Conservation (phyloP, 2,113 vertebrate genomes). For the Caranx ignobilis region DNA sequence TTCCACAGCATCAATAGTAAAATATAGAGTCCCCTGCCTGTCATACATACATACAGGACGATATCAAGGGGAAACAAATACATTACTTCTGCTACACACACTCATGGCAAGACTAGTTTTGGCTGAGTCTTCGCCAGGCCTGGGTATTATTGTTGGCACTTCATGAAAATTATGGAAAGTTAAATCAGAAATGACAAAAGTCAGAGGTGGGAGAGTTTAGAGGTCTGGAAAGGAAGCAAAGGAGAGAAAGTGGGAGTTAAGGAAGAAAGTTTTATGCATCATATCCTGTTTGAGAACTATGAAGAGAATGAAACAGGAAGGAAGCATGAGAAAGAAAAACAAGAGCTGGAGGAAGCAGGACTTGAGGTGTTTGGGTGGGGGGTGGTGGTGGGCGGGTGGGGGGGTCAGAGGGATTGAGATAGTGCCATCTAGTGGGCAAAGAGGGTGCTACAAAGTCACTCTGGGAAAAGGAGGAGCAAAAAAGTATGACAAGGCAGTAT, state of each 20-base stretch:
- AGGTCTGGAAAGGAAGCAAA: conserved; percentile 61
- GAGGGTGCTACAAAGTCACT: conserved; percentile 48
- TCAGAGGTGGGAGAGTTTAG: conserved; percentile 38
- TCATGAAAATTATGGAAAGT: conserved; percentile 18
- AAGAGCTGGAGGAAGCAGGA: conserved; percentile 23
- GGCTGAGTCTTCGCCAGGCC: conserved; percentile 16
- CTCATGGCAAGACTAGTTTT: conserved; percentile 14
- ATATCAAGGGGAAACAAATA: conserved; percentile 13
- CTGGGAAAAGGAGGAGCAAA: conserved; percentile 40
- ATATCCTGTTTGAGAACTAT: conserved; percentile 60
- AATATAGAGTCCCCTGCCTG: background rate
- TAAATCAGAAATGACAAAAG: conserved; percentile 29
- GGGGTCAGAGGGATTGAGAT: conserved; percentile 35
- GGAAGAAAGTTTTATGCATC: conserved; percentile 49
- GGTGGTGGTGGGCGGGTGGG: background rate
- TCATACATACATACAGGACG: conserved; percentile 6
- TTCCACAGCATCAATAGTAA: conserved; percentile 3
- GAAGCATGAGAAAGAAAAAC: conserved; percentile 55
- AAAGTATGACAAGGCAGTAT: conserved; percentile 36
- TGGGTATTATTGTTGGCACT: conserved; percentile 7
- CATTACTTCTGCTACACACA: conserved; percentile 8
- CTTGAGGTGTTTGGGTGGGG: background rate
- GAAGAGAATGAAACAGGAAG: conserved; percentile 54
- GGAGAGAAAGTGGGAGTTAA: conserved; percentile 58
- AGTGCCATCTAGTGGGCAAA: conserved; percentile 73